phyloP scores from a whole-genome alignment of 53 echinoderm and acorn worm genomes.

The Hippasteria phrygiana region DNA sequence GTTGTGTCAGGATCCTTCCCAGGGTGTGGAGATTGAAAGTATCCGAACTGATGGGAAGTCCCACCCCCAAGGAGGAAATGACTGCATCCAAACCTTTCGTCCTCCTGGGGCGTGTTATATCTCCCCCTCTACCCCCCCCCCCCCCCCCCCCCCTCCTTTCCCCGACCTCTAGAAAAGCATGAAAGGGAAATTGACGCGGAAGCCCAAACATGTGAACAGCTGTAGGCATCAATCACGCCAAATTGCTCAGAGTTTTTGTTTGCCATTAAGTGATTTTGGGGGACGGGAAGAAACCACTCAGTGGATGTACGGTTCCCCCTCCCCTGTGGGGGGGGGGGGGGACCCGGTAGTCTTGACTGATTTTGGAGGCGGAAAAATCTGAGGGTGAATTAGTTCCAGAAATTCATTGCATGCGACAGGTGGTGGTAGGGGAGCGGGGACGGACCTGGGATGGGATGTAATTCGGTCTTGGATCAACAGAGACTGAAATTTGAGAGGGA shows the following conservation, averaged over 20 bases:
- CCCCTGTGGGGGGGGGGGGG: slow-evolving; percentile 1
- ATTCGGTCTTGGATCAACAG: neutral
- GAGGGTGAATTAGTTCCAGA: slow-evolving; percentile 44
- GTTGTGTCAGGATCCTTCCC: slow-evolving; percentile 17
- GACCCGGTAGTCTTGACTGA: slow-evolving; percentile 24
- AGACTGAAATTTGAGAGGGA: neutral
- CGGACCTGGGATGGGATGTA: neutral
- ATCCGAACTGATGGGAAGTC: slow-evolving; percentile 54
- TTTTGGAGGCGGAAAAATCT: slow-evolving; percentile 6
- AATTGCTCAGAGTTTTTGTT: slow-evolving; percentile 16
- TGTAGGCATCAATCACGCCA: slow-evolving; percentile 40
- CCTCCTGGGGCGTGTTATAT: slow-evolving; percentile 22
- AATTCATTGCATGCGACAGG: slow-evolving; percentile 34
- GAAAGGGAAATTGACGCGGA: neutral
- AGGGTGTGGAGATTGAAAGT: slow-evolving; percentile 56
- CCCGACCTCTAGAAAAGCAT: neutral
- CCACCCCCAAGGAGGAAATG: slow-evolving; percentile 42
- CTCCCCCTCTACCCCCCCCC: neutral
- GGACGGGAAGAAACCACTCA: neutral
- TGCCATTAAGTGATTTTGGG: neutral
- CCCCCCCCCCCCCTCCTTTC: neutral
- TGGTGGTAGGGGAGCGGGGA: neutral
- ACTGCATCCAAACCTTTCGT: neutral
- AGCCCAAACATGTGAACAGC: slow-evolving; percentile 26
- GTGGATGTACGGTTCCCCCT: neutral